Conservation (phyloP, 1,140 invertebrate genomes). For the Drosophila grimshawi region DNA sequence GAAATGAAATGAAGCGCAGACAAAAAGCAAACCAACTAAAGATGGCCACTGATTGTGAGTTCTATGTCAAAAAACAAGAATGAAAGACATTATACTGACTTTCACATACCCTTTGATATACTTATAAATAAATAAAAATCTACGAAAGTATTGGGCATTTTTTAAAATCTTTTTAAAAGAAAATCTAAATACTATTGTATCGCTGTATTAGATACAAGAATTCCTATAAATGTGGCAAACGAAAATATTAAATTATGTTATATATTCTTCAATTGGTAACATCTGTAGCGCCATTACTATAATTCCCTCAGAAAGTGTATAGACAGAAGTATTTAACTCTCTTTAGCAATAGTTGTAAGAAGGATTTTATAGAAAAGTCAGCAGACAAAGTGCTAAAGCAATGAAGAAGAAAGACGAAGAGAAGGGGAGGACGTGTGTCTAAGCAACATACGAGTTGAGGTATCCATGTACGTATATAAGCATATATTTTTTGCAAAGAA, state of each 20-base stretch:
- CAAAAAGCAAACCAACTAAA: slow-evolving; percentile 54
- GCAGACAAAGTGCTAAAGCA: slow-evolving; percentile 40
- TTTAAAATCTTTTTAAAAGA: too few species aligned
- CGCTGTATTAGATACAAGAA: too few species aligned
- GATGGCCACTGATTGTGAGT: slow-evolving; percentile 53
- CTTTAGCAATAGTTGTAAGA: slow-evolving; percentile 52
- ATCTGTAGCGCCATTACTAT: not conserved
- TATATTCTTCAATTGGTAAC: not conserved
- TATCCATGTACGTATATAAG: slow-evolving; percentile 8
- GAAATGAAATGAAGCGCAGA: slow-evolving; percentile 61
- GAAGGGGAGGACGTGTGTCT: slow-evolving; percentile 1
- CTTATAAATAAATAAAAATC: not conserved
- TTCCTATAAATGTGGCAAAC: too few species aligned
- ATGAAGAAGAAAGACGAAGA: slow-evolving; percentile 3
- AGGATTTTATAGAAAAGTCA: slow-evolving; percentile 54
- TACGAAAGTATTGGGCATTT: too few species aligned
- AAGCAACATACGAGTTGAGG: slow-evolving; percentile 15
- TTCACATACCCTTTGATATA: not conserved
- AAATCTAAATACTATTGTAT: too few species aligned
- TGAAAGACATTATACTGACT: not conserved
- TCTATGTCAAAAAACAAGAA: slow-evolving; percentile 27
- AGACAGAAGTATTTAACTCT: slow-evolving; percentile 21
- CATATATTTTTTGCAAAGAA: slow-evolving; percentile 17
- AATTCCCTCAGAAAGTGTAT: slow-evolving; percentile 8
- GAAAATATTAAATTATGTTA: too few species aligned